Percentiles rank a stretch among this genome's conserved stretches.
These are phyloP conservation scores for Drosophila sucinea DNA, from an alignment of 1,140 invertebrate genomes.

Conservation along the genomic window DNA sequence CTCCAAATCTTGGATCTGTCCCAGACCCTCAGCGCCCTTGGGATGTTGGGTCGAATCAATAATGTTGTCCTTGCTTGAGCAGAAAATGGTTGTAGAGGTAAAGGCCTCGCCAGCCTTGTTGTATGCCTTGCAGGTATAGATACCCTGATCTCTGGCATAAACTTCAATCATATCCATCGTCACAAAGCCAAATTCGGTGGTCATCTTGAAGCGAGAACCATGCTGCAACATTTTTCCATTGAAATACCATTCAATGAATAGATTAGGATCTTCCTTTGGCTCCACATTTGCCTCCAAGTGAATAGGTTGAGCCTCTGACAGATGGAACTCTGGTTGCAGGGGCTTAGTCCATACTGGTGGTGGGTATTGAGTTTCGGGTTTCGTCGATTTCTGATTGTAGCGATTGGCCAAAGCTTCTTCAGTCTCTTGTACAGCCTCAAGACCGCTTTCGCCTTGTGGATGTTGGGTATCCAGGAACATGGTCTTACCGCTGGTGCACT, in stretches of 20 bases:
- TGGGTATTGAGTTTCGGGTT: constrained; percentile 90
- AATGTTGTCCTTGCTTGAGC: constrained; percentile 91
- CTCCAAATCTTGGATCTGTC: constrained; percentile 95
- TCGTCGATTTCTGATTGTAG: constrained; percentile 86
- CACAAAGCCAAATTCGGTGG: constrained; percentile 96
- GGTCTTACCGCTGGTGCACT: constrained; percentile 90
- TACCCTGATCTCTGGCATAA: constrained; percentile 96
- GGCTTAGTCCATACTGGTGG: constrained; percentile 95
- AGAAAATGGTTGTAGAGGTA: constrained; percentile 94
- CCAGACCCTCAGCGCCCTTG: constrained; percentile 94
- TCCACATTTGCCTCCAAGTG: constrained; percentile 97
- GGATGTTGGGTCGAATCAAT: constrained; percentile 96
- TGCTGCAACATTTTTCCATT: constrained; percentile 94
- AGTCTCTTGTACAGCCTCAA: constrained; percentile 93
- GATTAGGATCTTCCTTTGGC: constrained; percentile 97
- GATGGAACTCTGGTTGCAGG: constrained; percentile 90
- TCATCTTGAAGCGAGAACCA: constrained; percentile 93
- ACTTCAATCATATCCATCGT: constrained; percentile 94
- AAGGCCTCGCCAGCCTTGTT: constrained; percentile 95
- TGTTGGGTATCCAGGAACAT: constrained; percentile 95
- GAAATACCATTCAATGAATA: constrained; percentile 97
- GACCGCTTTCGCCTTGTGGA: constrained; percentile 92
- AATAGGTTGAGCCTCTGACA: constrained; percentile 95
- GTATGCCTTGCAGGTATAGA: constrained; percentile 95
- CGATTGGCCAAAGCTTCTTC: constrained; percentile 90